Evolutionary conservation across 2,888 invertebrate genomes (phyloP), one percentile per base, ranked within the genome.

Genomic region (Lycophotia porphyrea): DNA sequence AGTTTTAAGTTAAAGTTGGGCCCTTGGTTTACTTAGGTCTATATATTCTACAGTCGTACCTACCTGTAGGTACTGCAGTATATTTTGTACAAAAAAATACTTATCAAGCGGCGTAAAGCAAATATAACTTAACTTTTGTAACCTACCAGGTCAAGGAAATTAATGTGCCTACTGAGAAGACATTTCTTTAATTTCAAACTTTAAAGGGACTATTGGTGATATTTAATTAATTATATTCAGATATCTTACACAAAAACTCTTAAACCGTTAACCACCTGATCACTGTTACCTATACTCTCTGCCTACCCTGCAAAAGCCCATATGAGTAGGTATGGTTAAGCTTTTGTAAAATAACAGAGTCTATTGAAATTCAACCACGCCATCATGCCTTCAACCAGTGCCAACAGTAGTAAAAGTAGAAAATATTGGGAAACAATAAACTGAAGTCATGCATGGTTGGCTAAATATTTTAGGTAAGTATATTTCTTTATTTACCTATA

Each of bases 341-440:
- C 13, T n/a, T 39, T 15, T 5, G 5, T 13, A 67, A n/a, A 70
- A 34, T n/a, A 44, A 31, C 42, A 8, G 24, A 31, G 24, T 49
- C 8, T 39, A 49, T 72, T 49, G 72, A 71, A 39, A 39, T 70
- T 36, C 71, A n/a, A 31, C 11, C 27, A 27, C 24, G 36, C 27
- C 27, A 55, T 55, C 21, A 39, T 42, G 13, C 39, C 9, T 44
- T 5, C 52, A 42, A 61, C 27, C 60, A 5, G 49, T 81, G 75
- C 77, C 77, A 81, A 55, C 34, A 55, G 75, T 47, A 74, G 77
- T 81, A 81, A 77, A 81, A 81, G 61, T 55, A 74, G 36, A 74
- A 81, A 80, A 77, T 81, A 77, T 81, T 74, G 81, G 63, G n/a
- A 77, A 74, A 74, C 61, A 74, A 81, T 77, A 77, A 81, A 74